phyloP scores from a whole-genome alignment of 2,113 vertebrate species.

The Emydura subglobosa region DNA sequence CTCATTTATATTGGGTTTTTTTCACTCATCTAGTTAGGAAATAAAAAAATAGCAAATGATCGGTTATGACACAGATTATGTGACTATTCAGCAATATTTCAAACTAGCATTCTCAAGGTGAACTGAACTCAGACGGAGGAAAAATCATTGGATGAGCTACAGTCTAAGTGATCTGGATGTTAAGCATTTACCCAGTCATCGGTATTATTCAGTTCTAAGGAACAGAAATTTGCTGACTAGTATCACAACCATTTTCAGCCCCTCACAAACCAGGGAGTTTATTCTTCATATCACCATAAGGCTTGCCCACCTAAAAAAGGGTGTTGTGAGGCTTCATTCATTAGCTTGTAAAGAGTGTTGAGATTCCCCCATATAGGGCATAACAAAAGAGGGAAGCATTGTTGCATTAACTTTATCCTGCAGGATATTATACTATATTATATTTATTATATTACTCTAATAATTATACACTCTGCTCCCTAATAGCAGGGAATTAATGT shows the following conservation, averaged over 20 bases:
- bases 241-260: background rate
- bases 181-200: background rate
- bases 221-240: background rate
- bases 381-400: constrained; percentile 16
- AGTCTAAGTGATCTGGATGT: background rate
- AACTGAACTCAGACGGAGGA: background rate
- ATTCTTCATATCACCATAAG: background rate
- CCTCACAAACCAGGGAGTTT: background rate
- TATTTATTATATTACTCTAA: background rate
- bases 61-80: background rate
- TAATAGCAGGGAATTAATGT: constrained; percentile 39
- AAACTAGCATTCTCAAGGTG: background rate
- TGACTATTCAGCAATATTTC: background rate
- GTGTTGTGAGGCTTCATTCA: background rate
- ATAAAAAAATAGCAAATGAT: background rate
- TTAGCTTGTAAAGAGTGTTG: constrained; percentile 38
- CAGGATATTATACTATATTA: background rate
- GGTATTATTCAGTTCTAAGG: background rate
- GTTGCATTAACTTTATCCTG: constrained; percentile 64
- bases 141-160: background rate
- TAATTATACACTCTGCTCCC: constrained; percentile 55
- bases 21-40: background rate
- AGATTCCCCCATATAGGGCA: constrained; percentile 30
- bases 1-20: background rate
- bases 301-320: background rate